Evolutionary conservation across 2,797 vertebrate genomes (phyloP).

Genomic region (Mallotus villosus): DNA sequence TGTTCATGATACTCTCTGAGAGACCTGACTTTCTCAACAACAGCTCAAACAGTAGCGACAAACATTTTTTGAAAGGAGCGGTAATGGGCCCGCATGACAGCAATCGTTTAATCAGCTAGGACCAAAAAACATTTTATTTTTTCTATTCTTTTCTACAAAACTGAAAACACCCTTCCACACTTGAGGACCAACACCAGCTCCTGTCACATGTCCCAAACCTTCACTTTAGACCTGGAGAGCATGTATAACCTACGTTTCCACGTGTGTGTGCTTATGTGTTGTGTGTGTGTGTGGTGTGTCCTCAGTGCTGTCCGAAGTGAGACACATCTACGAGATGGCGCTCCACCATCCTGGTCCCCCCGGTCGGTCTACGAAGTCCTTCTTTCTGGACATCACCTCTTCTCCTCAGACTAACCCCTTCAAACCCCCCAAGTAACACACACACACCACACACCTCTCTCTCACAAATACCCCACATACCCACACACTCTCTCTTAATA

Average conservation of each 20-base stretch:
- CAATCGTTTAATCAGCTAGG: too few species aligned
- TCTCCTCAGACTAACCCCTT: conserved; percentile 89
- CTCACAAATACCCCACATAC: not conserved
- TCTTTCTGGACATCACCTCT: conserved; percentile 89
- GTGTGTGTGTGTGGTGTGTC: not conserved
- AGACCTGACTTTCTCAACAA: too few species aligned
- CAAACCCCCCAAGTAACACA: conserved; percentile 85
- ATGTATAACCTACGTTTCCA: too few species aligned
- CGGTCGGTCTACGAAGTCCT: conserved; percentile 89
- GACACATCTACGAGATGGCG: conserved; percentile 90
- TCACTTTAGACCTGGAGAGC: not conserved
- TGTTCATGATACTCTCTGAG: too few species aligned
- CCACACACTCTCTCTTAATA: not conserved
- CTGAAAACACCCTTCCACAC: too few species aligned
- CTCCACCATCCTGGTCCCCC: conserved; percentile 87
- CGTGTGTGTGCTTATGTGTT: not conserved
- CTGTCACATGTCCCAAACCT: not conserved
- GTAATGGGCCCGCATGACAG: too few species aligned
- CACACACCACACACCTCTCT: not conserved
- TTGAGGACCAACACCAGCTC: too few species aligned
- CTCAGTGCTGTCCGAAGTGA: conserved; percentile 84
- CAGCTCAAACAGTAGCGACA: too few species aligned
- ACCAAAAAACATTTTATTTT: too few species aligned
- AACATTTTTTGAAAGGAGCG: too few species aligned
- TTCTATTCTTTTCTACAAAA: too few species aligned